phyloP scores from a whole-genome alignment of 2,888 invertebrate species.

The Tiliacea aurago region DNA sequence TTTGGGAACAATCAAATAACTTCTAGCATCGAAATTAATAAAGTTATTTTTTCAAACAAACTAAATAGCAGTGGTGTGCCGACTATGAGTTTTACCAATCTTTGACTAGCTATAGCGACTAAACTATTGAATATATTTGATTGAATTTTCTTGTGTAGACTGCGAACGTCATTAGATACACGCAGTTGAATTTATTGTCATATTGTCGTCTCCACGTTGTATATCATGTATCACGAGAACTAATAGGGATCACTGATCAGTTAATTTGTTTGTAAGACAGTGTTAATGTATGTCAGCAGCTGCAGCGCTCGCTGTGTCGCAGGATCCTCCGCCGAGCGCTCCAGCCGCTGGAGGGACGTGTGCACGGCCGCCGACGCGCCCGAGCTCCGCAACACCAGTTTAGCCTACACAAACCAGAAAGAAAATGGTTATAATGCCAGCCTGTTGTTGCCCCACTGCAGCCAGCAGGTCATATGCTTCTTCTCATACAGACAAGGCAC shows the following conservation, averaged over 20 bases:
- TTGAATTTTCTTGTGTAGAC: too few relatives aligned
- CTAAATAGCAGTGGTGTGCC: too few relatives aligned
- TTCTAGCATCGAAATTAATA: too few relatives aligned
- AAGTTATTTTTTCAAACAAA: too few relatives aligned
- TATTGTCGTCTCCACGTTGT: too few relatives aligned
- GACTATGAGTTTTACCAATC: too few relatives aligned
- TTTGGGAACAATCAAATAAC: too few relatives aligned
- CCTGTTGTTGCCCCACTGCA: too few relatives aligned
- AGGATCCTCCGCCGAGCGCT: conserved; percentile 67
- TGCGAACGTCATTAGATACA: too few relatives aligned
- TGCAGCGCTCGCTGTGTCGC: conserved; percentile 77
- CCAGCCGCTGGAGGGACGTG: conserved; percentile 76
- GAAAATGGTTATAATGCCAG: not conserved
- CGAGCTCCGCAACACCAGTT: conserved; percentile 82
- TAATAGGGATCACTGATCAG: not conserved
- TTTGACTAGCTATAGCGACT: too few relatives aligned
- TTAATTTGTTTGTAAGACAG: conserved; percentile 81
- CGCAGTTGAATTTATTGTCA: too few relatives aligned
- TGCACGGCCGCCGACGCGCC: conserved; percentile 81
- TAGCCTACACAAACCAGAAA: conserved; percentile 76
- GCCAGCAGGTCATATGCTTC: not conserved
- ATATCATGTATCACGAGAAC: not conserved
- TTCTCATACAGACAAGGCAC: not conserved
- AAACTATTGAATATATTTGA: too few relatives aligned
- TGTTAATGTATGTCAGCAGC: conserved; percentile 82